Evolutionary conservation across 2,113 vertebrate genomes (phyloP).

Genomic region (Leuciscus idus): DNA sequence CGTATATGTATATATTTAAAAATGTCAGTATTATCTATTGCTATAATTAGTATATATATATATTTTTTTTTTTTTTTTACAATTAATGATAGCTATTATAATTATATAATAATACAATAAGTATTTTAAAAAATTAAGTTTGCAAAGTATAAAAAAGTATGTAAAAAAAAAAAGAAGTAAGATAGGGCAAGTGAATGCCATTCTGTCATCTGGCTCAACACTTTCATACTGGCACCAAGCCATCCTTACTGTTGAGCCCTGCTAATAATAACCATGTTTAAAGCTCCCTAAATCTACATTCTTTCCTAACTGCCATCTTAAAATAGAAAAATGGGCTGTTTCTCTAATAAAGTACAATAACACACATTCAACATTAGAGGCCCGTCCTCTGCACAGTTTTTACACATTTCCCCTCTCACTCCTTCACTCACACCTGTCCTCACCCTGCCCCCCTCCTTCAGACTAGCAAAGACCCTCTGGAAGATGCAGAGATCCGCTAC

Average conservation of each 20-base stretch:
- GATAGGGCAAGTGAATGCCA: not conserved
- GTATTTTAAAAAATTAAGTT: not conserved
- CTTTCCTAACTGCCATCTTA: conserved; percentile 1
- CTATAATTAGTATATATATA: not conserved
- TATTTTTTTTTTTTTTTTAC: not conserved
- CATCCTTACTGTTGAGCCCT: conserved; percentile 4
- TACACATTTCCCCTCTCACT: conserved; percentile 36
- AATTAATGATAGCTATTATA: not conserved
- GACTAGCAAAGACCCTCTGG: conserved; percentile 80
- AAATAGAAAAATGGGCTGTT: not conserved
- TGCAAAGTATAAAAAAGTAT: not conserved
- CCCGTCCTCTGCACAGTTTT: conserved; percentile 37
- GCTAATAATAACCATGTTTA: not conserved
- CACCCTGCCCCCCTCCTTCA: conserved; percentile 64
- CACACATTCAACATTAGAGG: not conserved
- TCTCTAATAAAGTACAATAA: not conserved
- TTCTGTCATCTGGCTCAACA: not conserved
- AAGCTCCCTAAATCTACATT: not conserved
- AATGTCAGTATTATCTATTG: not conserved
- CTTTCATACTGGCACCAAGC: not conserved
- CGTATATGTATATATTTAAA: too few relatives aligned
- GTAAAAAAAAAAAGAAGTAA: not conserved
- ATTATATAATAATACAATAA: not conserved
- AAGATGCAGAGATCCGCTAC: conserved; percentile 89
- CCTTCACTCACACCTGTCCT: conserved; percentile 70